Evolutionary conservation across 2,797 vertebrate species (phyloP), one percentile per base, ranked within the genome.

Genomic region (Arrhamphus sclerolepis): DNA sequence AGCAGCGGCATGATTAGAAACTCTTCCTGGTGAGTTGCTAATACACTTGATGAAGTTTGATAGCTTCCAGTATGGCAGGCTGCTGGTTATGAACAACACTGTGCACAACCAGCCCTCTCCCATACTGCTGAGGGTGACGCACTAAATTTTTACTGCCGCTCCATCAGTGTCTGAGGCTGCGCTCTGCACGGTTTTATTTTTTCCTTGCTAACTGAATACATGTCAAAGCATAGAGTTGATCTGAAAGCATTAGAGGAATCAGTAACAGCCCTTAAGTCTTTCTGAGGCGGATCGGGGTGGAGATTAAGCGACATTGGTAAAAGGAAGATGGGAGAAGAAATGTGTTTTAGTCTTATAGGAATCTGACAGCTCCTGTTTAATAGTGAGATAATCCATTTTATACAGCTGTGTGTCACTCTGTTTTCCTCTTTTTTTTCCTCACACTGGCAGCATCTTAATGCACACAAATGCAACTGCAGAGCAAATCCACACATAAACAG

Each of bases 331-430:
- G 72, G 72, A 82, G 77, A 62, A 72, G 72, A 82, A 82, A 86
- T 84, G 79, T 81, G 80, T 85, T 89, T 86, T 81, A 66, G 69
- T 86, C 65, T 89, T 85, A 82, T 61, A 84, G 82, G 72, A 78
- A 81, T 87, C 78, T 87, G 83, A 85, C 89, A 88, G 85, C 75
- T 83, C 72, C 77, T 80, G 67, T 54, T 81, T 87, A 86, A 87
- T 84, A 83, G 77, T 66, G 51, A 75, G 73, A 57, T 90, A 88
- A 91, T 90, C 85, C 79, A 63, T 84, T 88, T 85, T 74, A 87
- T 78, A 58, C 85, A 78, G 62, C 52, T n/a, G 52, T 69, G 61
- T 72, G 66, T 70, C 46, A 77, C 67, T 72, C 74, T 74, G 65
- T 66, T 59, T 77, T 63, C 58, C 52, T 68, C 68, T 69, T 18